A percentile compares a stretch with the other conserved stretches of the same genome.
phyloP scores from a whole-genome alignment of 1,140 invertebrate species.

The Calliphora vicina region DNA sequence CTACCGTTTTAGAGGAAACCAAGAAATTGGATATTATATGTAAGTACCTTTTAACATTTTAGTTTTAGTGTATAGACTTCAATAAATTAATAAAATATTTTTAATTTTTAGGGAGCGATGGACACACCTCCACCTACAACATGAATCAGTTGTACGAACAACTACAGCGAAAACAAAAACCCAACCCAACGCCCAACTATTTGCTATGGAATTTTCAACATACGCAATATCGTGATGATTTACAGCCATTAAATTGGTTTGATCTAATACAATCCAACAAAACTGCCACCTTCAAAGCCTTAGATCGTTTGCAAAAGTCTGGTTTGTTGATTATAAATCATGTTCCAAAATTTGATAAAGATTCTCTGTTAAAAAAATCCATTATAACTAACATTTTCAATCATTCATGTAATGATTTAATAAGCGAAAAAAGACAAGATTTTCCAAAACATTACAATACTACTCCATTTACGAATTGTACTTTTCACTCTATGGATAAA shows the following conservation, averaged over 20 bases:
- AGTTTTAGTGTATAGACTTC: too few relatives aligned
- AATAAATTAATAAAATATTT: too few relatives aligned
- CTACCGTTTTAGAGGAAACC: background rate
- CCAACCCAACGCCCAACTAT: background rate
- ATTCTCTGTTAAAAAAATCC: background rate
- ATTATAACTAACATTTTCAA: background rate
- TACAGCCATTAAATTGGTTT: background rate
- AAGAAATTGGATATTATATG: conserved; percentile 14
- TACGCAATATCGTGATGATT: background rate
- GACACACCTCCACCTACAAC: conserved; percentile 13
- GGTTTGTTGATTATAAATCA: background rate
- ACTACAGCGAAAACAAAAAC: background rate
- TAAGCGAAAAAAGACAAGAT: background rate
- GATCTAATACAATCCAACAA: background rate
- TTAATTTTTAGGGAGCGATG: background rate
- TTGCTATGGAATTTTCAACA: background rate
- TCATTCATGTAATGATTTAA: conserved; percentile 2
- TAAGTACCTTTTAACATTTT: background rate
- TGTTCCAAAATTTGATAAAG: background rate
- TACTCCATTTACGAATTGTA: conserved; percentile 29
- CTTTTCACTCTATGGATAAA: background rate
- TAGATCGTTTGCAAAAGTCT: background rate
- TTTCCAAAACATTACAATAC: background rate
- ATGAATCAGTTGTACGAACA: background rate
- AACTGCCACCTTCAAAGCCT: background rate